Conservation (phyloP, 2,113 vertebrate genomes). For the Polyodon spathula region DNA sequence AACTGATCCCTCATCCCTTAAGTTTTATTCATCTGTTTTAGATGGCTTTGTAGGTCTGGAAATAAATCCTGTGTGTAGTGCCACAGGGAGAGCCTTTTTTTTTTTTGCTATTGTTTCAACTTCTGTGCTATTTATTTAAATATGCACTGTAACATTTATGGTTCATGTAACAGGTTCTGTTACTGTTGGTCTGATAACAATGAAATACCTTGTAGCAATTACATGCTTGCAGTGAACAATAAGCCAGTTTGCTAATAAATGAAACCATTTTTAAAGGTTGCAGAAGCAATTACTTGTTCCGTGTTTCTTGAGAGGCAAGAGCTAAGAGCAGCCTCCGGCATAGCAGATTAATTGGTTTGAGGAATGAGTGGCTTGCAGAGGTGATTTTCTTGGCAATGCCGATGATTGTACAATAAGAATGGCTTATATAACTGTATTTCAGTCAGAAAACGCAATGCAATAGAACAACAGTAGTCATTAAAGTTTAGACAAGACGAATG, state of each 20-base stretch:
- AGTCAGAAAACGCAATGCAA: too few species aligned
- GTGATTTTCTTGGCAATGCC: background rate
- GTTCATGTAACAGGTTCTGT: background rate
- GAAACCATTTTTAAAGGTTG: constrained; percentile 2
- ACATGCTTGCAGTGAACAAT: constrained; percentile 3
- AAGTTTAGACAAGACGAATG: too few species aligned
- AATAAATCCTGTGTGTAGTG: background rate
- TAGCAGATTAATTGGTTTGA: constrained; percentile 15
- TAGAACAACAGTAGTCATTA: too few species aligned
- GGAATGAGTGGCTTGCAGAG: constrained; percentile 4
- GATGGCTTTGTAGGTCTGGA: background rate
- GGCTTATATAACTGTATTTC: background rate
- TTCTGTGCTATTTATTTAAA: background rate
- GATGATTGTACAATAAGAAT: background rate
- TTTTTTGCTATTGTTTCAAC: background rate
- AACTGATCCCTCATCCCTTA: background rate
- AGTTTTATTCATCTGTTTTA: background rate
- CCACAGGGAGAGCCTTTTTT: background rate
- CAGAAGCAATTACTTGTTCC: constrained; percentile 11
- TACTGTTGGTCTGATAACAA: constrained; percentile 1
- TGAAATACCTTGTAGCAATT: constrained; percentile 5
- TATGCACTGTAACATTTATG: background rate
- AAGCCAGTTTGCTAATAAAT: constrained; percentile 12
- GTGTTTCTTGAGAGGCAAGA: constrained; percentile 7
- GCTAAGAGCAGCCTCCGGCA: background rate